Evolutionary conservation across 2,797 vertebrate genomes (phyloP).

Genomic region (Brotula barbata): DNA sequence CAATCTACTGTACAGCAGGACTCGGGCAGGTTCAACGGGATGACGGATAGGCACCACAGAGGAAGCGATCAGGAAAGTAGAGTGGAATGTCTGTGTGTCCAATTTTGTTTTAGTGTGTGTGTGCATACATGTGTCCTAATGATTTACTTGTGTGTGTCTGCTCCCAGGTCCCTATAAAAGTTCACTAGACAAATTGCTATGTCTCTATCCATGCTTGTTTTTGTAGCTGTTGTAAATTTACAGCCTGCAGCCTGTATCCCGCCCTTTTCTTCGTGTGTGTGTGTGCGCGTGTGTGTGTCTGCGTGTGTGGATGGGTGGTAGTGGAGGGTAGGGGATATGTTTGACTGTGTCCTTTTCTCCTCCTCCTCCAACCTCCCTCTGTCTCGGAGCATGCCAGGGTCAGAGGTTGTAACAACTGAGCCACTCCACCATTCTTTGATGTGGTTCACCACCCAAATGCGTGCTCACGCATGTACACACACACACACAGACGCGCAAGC

Average conservation of each 20-base stretch:
- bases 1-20: constrained; percentile 36
- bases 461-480: constrained; percentile 4
- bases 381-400: constrained; percentile 72
- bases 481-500: constrained; percentile 1
- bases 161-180: constrained; percentile 56
- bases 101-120: not conserved
- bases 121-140: constrained; percentile 21
- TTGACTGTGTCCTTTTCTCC: constrained; percentile 43
- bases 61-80: constrained; percentile 6
- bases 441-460: constrained; percentile 63
- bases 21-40: constrained; percentile 49
- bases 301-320: constrained; percentile 10
- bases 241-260: constrained; percentile 32
- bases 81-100: constrained; percentile 9
- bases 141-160: constrained; percentile 48
- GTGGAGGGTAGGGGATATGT: not conserved
- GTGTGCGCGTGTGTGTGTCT: constrained; percentile 4
- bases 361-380: constrained; percentile 57
- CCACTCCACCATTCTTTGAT: constrained; percentile 64
- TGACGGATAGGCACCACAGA: constrained; percentile 23
- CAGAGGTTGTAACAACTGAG: constrained; percentile 75
- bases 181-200: constrained; percentile 65
- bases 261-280: constrained; percentile 32
- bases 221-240: constrained; percentile 63
- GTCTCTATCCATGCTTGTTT: constrained; percentile 51